Evolutionary conservation across 2,113 vertebrate species (phyloP), one percentile per base, ranked within the genome.

Genomic region (Cephalopholis sonnerati): DNA sequence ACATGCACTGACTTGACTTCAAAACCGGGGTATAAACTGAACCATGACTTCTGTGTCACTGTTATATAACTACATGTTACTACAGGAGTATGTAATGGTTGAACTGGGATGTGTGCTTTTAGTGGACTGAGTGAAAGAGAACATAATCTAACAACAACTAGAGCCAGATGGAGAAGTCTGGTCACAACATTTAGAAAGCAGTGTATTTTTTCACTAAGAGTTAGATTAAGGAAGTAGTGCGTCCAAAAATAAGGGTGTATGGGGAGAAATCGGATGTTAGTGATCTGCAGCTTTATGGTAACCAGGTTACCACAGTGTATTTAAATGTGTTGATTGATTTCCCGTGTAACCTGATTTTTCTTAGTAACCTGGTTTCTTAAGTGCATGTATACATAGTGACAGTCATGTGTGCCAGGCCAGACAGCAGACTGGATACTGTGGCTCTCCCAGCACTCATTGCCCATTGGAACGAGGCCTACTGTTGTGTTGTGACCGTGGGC

Each of bases 401-500:
- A 0, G 39, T 20, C 25, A n/a, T 25, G 32, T 67, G 15, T 25
- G 72, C 4, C 32, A 20, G 25, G 44, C 50, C 63, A 57, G 62
- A 68, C 46, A 68, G 53, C 75, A 79, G 74, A 25, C 36, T 69
- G 44, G 22, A 36, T 17, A 9, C 48, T 71, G 41, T 39, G 61
- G 25, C 25, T 79, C 9, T 63, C 61, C 25, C n/a, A 36, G 51
- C 75, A 50, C 29, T 29, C 29, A 3, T 25, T 57, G 70, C 54
- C 39, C 4, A 1, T 62, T 85, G 83, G 59, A 84, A 41, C 17
- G 24, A 68, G 74, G 73, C 81, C 71, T 61, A 79, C 61, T 67
- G 54, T 75, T 86, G 76, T 82, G 75, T 77, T 70, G 53, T 55
- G 84, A 63, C 57, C 1, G 90, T 90, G 75, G 82, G 91, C 61